phyloP scores from a whole-genome alignment of 2,888 invertebrate genomes.

The Exephanes ischioxanthus region DNA sequence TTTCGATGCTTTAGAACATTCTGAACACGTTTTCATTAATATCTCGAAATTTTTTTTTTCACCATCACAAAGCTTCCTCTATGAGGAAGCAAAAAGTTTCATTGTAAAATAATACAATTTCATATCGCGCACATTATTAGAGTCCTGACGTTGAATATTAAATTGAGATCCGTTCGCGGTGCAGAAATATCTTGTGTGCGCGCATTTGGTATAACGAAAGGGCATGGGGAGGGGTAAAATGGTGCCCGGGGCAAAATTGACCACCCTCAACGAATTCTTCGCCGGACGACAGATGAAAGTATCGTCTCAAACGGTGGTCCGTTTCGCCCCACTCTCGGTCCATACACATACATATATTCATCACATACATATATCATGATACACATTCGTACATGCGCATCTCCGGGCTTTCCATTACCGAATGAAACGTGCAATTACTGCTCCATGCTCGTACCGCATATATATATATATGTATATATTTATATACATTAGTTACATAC shows the following conservation, averaged over 20 bases:
- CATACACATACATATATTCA: background rate
- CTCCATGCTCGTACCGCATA: conserved; percentile 21
- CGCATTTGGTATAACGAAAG: too few relatives aligned
- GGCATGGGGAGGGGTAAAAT: too few relatives aligned
- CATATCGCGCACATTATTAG: conserved; percentile 16
- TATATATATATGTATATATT: background rate
- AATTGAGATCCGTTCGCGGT: conserved; percentile 7
- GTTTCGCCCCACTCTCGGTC: background rate
- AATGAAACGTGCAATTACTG: conserved; percentile 57
- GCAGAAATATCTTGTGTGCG: background rate
- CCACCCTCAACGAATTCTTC: too few relatives aligned
- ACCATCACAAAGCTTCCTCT: too few relatives aligned
- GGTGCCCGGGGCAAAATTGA: too few relatives aligned
- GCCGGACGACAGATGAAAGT: background rate
- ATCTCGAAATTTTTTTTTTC: too few relatives aligned
- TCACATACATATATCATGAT: too few relatives aligned
- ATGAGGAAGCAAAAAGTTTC: background rate
- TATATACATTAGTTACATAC: too few relatives aligned
- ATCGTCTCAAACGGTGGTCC: too few relatives aligned
- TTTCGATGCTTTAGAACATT: too few relatives aligned
- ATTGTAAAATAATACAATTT: conserved; percentile 21
- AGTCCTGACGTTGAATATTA: conserved; percentile 29
- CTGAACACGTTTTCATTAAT: too few relatives aligned
- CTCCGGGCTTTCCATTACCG: conserved; percentile 52
- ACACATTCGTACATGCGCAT: background rate